A percentile compares a stretch with the other conserved stretches of the same genome.
Evolutionary conservation across 2,888 invertebrate species (phyloP).

Genomic region (Drosophila yooni): DNA sequence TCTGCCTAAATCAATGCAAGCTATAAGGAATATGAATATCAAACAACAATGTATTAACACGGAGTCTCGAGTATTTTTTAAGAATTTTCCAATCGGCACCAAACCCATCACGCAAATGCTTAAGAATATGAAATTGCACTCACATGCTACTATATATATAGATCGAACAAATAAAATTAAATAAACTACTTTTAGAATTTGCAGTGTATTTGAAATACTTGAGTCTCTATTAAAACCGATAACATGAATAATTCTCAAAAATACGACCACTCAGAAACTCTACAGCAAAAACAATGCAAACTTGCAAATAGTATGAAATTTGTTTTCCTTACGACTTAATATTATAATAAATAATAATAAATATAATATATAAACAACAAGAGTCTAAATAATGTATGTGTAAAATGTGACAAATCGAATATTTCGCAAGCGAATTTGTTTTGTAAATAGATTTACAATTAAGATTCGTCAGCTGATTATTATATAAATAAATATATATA

Average conservation of each 20-base stretch:
- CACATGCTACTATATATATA: conserved; percentile 1
- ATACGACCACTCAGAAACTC: conserved; percentile 56
- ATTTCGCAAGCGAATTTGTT: conserved; percentile 49
- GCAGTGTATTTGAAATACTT: conserved; percentile 62
- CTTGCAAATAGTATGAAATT: conserved; percentile 59
- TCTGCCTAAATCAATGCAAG: conserved; percentile 44
- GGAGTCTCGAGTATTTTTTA: conserved; percentile 77
- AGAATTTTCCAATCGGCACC: conserved; percentile 42
- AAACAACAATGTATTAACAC: conserved; percentile 61
- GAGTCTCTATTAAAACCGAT: conserved; percentile 67
- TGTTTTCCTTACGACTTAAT: conserved; percentile 24
- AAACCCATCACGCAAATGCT: conserved; percentile 16
- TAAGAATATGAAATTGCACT: conserved; percentile 16
- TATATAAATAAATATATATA: conserved; percentile 4
- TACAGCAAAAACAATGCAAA: conserved; percentile 40
- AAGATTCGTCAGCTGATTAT: conserved; percentile 30
- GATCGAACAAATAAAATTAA: conserved; percentile 20
- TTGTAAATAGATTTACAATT: conserved; percentile 53
- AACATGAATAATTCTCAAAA: conserved; percentile 69
- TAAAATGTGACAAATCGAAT: conserved; percentile 53
- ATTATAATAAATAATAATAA: neutral
- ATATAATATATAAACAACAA: conserved; percentile 5
- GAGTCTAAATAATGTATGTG: conserved; percentile 38
- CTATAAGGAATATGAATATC: conserved; percentile 56
- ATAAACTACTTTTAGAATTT: conserved; percentile 9